These are phyloP conservation scores for Nematopogon swammerdamellus DNA, from an alignment of 2,888 invertebrate genomes.

Conservation along the genomic window DNA sequence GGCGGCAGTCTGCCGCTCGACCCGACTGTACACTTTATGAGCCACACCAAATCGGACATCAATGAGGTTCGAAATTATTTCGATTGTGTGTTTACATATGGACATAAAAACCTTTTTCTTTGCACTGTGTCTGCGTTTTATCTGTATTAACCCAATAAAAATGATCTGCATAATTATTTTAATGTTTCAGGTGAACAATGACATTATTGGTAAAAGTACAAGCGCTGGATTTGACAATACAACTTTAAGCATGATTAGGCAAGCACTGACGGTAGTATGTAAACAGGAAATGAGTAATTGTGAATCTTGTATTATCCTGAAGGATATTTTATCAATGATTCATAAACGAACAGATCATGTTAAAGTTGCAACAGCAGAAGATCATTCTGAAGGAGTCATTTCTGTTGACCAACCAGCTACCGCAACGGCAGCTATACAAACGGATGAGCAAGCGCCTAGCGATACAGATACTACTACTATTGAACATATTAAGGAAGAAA, in stretches of 20 bases:
- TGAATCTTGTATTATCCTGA: slow-evolving; percentile 8
- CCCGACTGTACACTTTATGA: neutral
- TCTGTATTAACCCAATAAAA: too few relatives aligned
- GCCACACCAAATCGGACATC: neutral
- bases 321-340: slow-evolving; percentile 8
- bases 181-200: too few relatives aligned
- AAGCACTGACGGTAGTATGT: neutral
- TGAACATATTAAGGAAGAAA: slow-evolving; percentile 16
- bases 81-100: too few relatives aligned
- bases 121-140: too few relatives aligned
- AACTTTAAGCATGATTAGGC: neutral
- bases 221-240: too few relatives aligned
- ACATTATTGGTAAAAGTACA: too few relatives aligned
- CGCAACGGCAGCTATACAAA: slow-evolving; percentile 3
- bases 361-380: neutral
- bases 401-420: slow-evolving; percentile 3
- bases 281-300: slow-evolving; percentile 2
- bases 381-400: neutral
- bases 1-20: neutral
- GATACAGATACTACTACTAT: slow-evolving; percentile 1
- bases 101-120: too few relatives aligned
- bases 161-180: too few relatives aligned
- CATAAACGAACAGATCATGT: slow-evolving; percentile 9
- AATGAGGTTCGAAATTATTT: too few relatives aligned
- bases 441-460: neutral